Conservation (phyloP, 2,113 vertebrate species). For the Gymnorhina tibicen region DNA sequence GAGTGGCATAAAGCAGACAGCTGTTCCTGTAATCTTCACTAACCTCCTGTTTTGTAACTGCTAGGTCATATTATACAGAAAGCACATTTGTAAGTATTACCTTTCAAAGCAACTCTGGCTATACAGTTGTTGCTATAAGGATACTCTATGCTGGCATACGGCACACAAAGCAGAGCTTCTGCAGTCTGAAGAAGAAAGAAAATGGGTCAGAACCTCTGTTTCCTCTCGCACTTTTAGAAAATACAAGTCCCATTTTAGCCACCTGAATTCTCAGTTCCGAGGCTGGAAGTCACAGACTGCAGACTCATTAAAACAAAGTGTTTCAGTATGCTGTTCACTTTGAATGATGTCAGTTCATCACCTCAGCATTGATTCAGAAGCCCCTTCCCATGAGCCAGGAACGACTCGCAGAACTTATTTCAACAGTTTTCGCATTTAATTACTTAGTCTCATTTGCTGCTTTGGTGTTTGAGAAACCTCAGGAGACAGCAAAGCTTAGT, state of each 20-base stretch:
- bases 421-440: not conserved
- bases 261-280: not conserved
- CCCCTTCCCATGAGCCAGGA: not conserved
- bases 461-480: not conserved
- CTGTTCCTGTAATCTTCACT: constrained; percentile 20
- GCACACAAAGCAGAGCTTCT: not conserved
- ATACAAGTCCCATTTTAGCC: not conserved
- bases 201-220: not conserved
- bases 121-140: constrained; percentile 14
- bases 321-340: not conserved
- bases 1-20: constrained; percentile 27
- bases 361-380: not conserved
- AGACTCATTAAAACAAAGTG: not conserved
- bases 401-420: not conserved
- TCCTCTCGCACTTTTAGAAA: not conserved
- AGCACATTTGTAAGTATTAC: constrained; percentile 16
- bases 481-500: not conserved
- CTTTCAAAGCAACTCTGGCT: constrained; percentile 5
- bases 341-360: not conserved
- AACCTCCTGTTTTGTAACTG: constrained; percentile 22
- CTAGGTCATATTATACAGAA: not conserved
- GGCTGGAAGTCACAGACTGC: not conserved
- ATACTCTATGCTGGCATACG: not conserved
- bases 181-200: not conserved
- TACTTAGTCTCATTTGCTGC: not conserved